A percentile compares a stretch with the other conserved stretches of the same genome.
These are phyloP conservation scores for Anarhynchus alexandrinus DNA, from an alignment of 2,113 vertebrate genomes.

Conservation along the genomic window DNA sequence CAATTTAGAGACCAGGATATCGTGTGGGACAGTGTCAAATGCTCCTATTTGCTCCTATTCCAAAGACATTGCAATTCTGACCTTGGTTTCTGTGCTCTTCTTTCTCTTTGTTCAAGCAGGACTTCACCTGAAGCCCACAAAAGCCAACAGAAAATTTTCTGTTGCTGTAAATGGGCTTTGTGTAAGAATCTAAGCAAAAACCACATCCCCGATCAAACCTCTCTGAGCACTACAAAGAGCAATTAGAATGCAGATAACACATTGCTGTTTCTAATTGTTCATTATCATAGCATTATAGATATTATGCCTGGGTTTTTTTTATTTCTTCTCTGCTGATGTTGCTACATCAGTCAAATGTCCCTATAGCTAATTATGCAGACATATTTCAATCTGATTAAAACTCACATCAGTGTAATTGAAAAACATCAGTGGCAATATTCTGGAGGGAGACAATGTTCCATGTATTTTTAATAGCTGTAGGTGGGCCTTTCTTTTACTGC, in stretches of 20 bases:
- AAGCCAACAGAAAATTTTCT: neutral
- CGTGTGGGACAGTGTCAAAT: too few relatives aligned
- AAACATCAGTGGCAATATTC: conserved; percentile 11
- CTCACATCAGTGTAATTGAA: conserved; percentile 25
- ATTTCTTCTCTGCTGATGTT: neutral
- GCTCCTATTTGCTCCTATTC: neutral
- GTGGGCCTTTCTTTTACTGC: neutral
- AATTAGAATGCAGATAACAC: conserved; percentile 37
- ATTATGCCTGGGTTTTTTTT: neutral
- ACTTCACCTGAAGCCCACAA: neutral
- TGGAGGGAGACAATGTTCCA: neutral
- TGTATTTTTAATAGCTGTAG: neutral
- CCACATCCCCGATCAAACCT: neutral
- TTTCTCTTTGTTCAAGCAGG: neutral
- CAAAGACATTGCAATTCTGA: neutral
- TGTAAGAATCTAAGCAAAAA: neutral
- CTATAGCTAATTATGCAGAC: conserved; percentile 36
- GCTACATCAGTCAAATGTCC: conserved; percentile 24
- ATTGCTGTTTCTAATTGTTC: conserved; percentile 39
- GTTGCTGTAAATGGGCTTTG: neutral
- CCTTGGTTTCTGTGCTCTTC: neutral
- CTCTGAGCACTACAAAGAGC: neutral
- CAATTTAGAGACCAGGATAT: too few relatives aligned
- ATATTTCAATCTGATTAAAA: conserved; percentile 50
- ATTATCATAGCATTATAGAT: conserved; percentile 43